A percentile compares a stretch with the other conserved stretches of the same genome.
Conservation (phyloP, 2,888 invertebrate genomes). For the Sminthurides aquaticus region DNA sequence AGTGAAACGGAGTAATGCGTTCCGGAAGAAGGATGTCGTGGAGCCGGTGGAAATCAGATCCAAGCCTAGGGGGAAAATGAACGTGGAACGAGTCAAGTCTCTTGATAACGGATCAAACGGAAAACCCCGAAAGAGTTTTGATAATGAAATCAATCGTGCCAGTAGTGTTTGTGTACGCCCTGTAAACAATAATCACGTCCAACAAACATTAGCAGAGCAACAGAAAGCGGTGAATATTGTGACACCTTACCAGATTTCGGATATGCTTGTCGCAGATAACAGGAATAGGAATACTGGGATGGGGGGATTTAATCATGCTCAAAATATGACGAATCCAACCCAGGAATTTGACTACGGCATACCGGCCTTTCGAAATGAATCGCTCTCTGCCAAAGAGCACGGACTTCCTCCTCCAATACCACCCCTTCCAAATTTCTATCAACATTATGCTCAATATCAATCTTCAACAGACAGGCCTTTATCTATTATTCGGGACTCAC, state of each 20-base stretch:
- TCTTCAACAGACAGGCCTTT: slow-evolving; percentile 21
- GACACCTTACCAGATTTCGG: slow-evolving; percentile 38
- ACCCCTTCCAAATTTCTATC: slow-evolving; percentile 9
- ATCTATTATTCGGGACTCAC: slow-evolving; percentile 8
- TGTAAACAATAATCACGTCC: neutral
- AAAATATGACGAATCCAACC: neutral
- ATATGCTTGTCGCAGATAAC: slow-evolving; percentile 21
- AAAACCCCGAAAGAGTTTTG: neutral
- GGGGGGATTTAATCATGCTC: neutral
- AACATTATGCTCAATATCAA: slow-evolving; percentile 7
- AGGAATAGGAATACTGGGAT: neutral
- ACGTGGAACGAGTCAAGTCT: slow-evolving; percentile 36
- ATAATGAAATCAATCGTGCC: slow-evolving; percentile 10
- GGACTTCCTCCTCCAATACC: slow-evolving; percentile 20
- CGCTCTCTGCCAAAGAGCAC: slow-evolving; percentile 2
- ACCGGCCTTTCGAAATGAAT: neutral
- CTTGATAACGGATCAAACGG: slow-evolving; percentile 15
- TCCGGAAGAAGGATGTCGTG: slow-evolving; percentile 37
- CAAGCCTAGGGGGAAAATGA: slow-evolving; percentile 29
- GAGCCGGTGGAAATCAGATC: slow-evolving; percentile 12
- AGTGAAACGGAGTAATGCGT: slow-evolving; percentile 42
- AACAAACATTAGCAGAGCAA: slow-evolving; percentile 4
- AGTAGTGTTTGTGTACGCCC: slow-evolving; percentile 20
- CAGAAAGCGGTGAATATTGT: slow-evolving; percentile 37
- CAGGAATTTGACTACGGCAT: neutral